Conservation (phyloP, 2,797 vertebrate genomes). For the Eulemur mongoz region DNA sequence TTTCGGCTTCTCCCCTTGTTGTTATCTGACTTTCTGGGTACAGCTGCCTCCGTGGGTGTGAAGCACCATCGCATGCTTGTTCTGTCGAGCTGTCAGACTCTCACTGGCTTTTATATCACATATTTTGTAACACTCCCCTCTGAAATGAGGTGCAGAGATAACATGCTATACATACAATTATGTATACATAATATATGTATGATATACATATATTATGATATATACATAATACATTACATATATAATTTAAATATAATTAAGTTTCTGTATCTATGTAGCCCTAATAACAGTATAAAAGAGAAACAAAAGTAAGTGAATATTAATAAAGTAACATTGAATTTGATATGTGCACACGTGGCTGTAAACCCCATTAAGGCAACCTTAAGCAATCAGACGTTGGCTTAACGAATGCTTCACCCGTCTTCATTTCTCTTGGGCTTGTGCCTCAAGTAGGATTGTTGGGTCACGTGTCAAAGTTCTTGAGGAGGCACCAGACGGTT, state of each 20-base stretch:
- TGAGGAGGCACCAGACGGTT: rapidly evolving
- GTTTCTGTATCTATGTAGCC: neutral
- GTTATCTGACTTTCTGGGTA: neutral
- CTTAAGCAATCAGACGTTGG: neutral
- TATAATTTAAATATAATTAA: neutral
- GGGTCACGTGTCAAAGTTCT: rapidly evolving
- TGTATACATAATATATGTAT: neutral
- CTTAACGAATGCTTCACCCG: neutral
- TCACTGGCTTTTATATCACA: neutral
- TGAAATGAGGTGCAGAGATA: neutral
- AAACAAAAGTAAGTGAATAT: neutral
- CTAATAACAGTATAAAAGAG: neutral
- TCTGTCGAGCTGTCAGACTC: neutral
- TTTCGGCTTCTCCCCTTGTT: too few relatives aligned
- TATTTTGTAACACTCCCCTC: neutral
- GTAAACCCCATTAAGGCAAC: neutral
- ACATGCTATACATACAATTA: neutral
- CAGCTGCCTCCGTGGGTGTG: rapidly evolving
- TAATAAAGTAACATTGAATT: neutral
- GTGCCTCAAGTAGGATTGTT: rapidly evolving
- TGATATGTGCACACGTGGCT: neutral
- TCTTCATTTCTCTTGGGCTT: neutral
- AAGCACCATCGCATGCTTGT: neutral
- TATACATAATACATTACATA: neutral
- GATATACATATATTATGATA: neutral